Conservation (phyloP, 1,140 invertebrate genomes). For the Papilio machaon region DNA sequence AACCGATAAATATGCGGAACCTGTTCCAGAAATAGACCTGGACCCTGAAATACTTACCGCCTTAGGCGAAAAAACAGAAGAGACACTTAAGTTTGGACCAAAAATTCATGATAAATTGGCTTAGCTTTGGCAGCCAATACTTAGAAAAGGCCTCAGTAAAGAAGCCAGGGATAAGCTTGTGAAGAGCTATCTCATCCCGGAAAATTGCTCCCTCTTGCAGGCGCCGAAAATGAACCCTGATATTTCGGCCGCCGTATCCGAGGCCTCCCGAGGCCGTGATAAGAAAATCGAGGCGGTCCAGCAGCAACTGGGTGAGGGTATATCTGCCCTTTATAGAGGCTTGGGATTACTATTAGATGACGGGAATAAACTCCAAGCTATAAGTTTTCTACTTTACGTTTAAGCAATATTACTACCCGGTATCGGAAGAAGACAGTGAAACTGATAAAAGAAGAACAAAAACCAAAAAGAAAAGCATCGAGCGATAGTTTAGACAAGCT, state of each 20-base stretch:
- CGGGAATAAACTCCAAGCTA: too few relatives aligned
- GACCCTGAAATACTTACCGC: conserved; percentile 42
- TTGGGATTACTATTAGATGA: too few relatives aligned
- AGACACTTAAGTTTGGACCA: conserved; percentile 38
- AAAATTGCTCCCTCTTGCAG: conserved; percentile 19
- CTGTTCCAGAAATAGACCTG: neutral
- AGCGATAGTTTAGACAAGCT: too few relatives aligned
- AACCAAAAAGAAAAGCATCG: too few relatives aligned
- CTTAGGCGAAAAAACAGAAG: conserved; percentile 39
- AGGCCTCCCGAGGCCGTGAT: conserved; percentile 42
- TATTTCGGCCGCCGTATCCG: conserved; percentile 44
- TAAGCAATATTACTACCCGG: too few relatives aligned
- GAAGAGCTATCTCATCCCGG: too few relatives aligned
- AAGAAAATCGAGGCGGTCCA: conserved; percentile 42
- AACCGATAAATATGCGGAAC: too few relatives aligned
- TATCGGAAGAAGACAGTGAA: too few relatives aligned
- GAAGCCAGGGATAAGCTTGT: too few relatives aligned
- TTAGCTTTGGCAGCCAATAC: conserved; percentile 34
- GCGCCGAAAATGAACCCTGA: conserved; percentile 46
- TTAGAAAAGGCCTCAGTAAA: conserved; percentile 34
- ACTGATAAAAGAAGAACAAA: too few relatives aligned
- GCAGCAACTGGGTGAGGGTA: conserved; percentile 41
- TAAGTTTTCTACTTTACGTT: conserved; percentile 10
- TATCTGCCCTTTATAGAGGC: too few relatives aligned
- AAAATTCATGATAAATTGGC: conserved; percentile 42